Evolutionary conservation across 2,888 invertebrate species (phyloP).

Genomic region (Thera obeliscata): DNA sequence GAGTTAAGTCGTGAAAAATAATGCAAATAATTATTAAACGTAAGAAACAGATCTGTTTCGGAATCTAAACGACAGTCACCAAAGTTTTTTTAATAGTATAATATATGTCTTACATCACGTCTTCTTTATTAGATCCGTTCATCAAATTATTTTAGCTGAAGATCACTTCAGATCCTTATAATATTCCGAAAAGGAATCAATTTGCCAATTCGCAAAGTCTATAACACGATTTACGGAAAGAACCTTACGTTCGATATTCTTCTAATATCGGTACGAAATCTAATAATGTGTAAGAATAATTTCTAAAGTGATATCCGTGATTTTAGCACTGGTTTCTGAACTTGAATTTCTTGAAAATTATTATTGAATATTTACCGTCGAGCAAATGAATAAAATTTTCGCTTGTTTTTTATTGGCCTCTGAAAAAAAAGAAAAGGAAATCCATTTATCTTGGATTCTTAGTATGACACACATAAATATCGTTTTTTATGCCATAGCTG

Average conservation of each 20-base stretch:
- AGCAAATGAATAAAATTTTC: no score
- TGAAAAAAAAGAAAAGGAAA: no score
- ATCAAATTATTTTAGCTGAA: constrained; percentile 23
- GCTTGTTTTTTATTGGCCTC: no score
- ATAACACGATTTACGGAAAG: constrained; percentile 34
- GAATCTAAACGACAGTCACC: no score
- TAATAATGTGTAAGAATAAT: constrained; percentile 57
- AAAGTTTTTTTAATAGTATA: neutral
- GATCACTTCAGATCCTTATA: constrained; percentile 26
- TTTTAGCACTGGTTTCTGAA: constrained; percentile 4
- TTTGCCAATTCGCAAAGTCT: constrained; percentile 36
- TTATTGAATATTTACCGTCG: no score
- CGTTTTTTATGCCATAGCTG: no score
- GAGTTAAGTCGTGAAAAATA: no score
- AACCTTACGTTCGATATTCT: constrained; percentile 32
- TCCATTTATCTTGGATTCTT: no score
- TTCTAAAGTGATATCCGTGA: constrained; percentile 24
- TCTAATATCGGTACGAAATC: constrained; percentile 52
- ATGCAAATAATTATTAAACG: no score
- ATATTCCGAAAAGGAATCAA: constrained; percentile 36
- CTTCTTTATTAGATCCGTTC: constrained; percentile 7
- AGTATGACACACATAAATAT: no score
- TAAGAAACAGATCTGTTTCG: no score
- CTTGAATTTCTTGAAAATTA: neutral
- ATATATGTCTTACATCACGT: neutral